A percentile compares a stretch with the other conserved stretches of the same genome.
phyloP scores from a whole-genome alignment of 2,888 invertebrate species.

The Drosophila recens region DNA sequence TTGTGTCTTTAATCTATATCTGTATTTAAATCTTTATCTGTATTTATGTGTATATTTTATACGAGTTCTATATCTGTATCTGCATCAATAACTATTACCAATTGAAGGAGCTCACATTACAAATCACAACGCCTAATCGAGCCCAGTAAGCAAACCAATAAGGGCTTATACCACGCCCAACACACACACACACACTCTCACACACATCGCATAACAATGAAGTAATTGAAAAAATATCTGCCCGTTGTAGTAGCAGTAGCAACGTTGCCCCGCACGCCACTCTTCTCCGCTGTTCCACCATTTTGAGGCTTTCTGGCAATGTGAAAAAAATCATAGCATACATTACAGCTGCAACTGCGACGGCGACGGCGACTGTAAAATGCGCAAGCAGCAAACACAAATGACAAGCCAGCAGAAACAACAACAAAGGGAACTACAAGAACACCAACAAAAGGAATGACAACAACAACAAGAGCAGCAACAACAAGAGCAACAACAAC shows the following conservation, averaged over 20 bases:
- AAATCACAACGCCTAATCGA: slow-evolving; percentile 65
- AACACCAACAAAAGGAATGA: slow-evolving; percentile 21
- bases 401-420: slow-evolving; percentile 29
- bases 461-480: slow-evolving; percentile 35
- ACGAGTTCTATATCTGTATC: neutral
- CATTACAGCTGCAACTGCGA: slow-evolving; percentile 39
- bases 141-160: slow-evolving; percentile 56
- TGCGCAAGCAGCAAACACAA: slow-evolving; percentile 44
- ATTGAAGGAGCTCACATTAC: slow-evolving; percentile 37
- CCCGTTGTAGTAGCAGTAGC: slow-evolving; percentile 31
- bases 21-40: neutral
- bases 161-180: slow-evolving; percentile 2
- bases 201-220: slow-evolving; percentile 51
- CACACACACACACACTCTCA: slow-evolving; percentile 2
- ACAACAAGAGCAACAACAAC: slow-evolving; percentile 22
- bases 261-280: slow-evolving; percentile 8
- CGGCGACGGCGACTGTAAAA: slow-evolving; percentile 33
- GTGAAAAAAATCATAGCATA: slow-evolving; percentile 47
- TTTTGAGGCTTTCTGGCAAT: slow-evolving; percentile 13
- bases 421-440: slow-evolving; percentile 27
- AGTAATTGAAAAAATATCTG: slow-evolving; percentile 74
- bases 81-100: slow-evolving; percentile 10
- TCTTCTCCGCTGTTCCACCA: neutral
- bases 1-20: neutral
- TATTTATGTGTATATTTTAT: neutral